Percentiles rank a stretch among this genome's conserved stretches.
Conservation (phyloP, 2,113 vertebrate species). For the Nothobranchius furzeri region DNA sequence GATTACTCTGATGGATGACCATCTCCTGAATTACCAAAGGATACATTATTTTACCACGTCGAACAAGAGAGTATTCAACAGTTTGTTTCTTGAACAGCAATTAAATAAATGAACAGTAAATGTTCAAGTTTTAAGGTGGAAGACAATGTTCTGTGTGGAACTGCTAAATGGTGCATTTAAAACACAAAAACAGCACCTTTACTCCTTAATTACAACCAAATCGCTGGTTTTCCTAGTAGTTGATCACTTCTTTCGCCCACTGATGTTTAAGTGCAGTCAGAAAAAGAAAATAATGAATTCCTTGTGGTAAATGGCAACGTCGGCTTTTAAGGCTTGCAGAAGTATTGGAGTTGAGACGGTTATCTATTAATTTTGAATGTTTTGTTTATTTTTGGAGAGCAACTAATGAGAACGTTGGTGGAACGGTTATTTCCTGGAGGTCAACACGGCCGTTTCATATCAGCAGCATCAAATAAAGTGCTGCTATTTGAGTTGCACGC, state of each 20-base stretch:
- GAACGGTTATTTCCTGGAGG: conserved; percentile 4
- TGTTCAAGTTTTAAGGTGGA: no score
- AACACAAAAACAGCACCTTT: neutral
- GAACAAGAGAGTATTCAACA: neutral
- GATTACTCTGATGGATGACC: neutral
- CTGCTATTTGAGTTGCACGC: conserved; percentile 31
- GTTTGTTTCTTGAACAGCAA: neutral
- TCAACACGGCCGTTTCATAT: conserved; percentile 6
- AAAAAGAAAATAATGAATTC: neutral
- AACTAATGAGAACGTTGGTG: neutral
- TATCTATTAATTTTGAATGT: neutral
- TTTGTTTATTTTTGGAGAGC: conserved; percentile 1
- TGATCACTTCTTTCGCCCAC: neutral
- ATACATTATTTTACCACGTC: neutral
- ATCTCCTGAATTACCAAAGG: neutral
- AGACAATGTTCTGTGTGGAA: neutral
- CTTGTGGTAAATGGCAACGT: neutral
- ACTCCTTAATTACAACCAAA: neutral
- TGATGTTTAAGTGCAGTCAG: neutral
- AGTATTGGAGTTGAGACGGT: neutral
- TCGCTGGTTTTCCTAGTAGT: neutral
- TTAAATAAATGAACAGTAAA: neutral
- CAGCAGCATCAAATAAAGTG: conserved; percentile 24
- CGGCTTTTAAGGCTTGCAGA: conserved; percentile 1
- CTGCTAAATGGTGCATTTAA: neutral